Evolutionary conservation across 2,888 invertebrate genomes (phyloP), one percentile per base, ranked within the genome.

Genomic region (Rhagonycha fulva): DNA sequence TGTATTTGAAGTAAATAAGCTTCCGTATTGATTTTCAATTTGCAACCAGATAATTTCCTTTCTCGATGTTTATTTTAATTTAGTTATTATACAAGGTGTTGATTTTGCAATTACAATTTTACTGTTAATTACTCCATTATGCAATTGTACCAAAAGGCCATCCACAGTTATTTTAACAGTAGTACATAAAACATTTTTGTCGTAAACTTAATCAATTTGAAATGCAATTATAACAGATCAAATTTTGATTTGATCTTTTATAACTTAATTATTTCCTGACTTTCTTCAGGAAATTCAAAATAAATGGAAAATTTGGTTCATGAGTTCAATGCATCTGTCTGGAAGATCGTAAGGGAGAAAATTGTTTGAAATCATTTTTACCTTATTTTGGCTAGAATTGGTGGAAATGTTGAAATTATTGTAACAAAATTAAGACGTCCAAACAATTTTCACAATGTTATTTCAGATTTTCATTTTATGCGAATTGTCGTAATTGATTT

Each of bases 1-100:
- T 74, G 68, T 74, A 70, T 74, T 72, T 72, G 71, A 68, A 72
- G 72, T 62, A 72, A 72, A 32, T 68, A 72, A 68, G 68, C 24
- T 61, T 26, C 47, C 14, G 72, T 72, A 72, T 72, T 72, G 72
- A 72, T 72, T 72, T 72, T 72, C 72, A 72, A 72, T 72, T 72
- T 72, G 14, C 61, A 28, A 62, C 60, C 72, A 23, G 26, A 68
- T 62, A 72, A 72, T 72, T 61, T 67, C 71, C 63, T 66, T 66
- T 24, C 63, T 66, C 63, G 24, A 72, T 72, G 68, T 72, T 72
- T 72, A 62, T 72, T 72, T 68, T 72, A 72, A 72, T 68, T 72
- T 72, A 26, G 19, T 68, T 60, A 30, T 11, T 28, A 68, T 63
- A 32, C 60, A 26, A 26, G 67, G 60, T 72, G 71, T 60, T 71